These are phyloP conservation scores for Bubo blakistoni DNA, from an alignment of 2,113 vertebrate genomes.

Conservation along the genomic window DNA sequence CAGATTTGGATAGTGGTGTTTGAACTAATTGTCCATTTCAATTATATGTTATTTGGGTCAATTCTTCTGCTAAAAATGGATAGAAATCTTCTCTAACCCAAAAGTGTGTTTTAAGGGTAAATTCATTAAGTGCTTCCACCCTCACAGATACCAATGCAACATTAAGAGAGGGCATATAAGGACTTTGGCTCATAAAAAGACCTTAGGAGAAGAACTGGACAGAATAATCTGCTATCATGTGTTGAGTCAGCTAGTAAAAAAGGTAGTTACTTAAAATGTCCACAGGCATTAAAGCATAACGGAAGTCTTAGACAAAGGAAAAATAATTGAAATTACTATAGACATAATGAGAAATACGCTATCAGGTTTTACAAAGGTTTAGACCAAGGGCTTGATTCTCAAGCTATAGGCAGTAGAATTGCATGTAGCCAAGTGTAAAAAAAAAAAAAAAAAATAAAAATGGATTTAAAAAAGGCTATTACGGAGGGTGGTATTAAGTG, in stretches of 20 bases:
- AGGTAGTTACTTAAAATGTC: conserved; percentile 44
- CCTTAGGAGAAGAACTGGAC: neutral
- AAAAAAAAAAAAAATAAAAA: neutral
- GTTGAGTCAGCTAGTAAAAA: conserved; percentile 40
- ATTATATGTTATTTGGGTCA: neutral
- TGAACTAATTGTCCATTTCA: neutral
- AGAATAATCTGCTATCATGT: neutral
- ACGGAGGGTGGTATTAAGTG: neutral
- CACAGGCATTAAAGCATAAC: neutral
- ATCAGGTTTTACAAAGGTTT: neutral
- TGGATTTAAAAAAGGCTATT: no score
- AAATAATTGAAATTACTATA: conserved; percentile 24
- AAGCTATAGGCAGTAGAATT: neutral
- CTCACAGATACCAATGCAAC: neutral
- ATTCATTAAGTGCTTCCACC: neutral
- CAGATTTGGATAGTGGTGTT: neutral
- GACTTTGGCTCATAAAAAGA: neutral
- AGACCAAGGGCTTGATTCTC: neutral
- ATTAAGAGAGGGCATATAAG: neutral
- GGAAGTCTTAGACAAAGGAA: conserved; percentile 22
- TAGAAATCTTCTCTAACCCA: neutral
- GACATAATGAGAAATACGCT: conserved; percentile 4
- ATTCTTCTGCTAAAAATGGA: neutral
- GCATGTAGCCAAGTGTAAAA: neutral
- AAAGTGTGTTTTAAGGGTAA: neutral